Base-by-base conservation (phyloP, 2,113 vertebrate species). In the Chaetodon auriga region DNA sequence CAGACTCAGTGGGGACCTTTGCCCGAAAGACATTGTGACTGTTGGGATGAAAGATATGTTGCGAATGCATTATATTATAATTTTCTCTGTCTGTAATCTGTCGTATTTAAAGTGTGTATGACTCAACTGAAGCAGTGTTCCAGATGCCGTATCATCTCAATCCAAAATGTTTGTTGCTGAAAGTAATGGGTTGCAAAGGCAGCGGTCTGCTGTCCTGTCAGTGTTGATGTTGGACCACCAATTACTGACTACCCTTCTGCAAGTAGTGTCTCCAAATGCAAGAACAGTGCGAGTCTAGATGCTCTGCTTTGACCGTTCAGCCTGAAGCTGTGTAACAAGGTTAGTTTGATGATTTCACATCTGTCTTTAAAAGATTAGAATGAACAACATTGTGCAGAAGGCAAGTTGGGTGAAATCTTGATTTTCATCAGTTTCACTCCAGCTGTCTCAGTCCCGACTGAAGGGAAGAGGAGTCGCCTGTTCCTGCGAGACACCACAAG, bases 401-500 rank as follows among this genome's bases (percentile, higher is more conserved):
- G 58, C 13, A 71, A 49, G 19, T 64, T 85, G 36, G 41, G 16
- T 68, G 23, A 21, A 41, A 70, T 74, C 62, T 61, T 57, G 74
- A 77, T 54, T 84, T 74, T 62, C 48, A 35, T 80, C 68, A 80
- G 72, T 73, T 61, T 30, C 43, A 46, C 57, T 71, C 60, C 68
- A 25, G 61, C 35, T 38, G 55, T 62, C 49, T 43, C 19, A 0
- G 9, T 18, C 18, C 36, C 1, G 14, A 1, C 45, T 41, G 38
- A 36, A 46, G 18, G 2, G 25, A 21, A n/a, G 55, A 68, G 1
- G 7, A 72, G 35, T 7, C 49, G 14, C 0, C 23, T 15, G 46
- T 82, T 82, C 30, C 75, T 21, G 7, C 6, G 38, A 23, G 35
- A 2, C 30, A 5, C 91, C 94, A 72, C 82, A 0, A 79, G 93